Conservation (phyloP, 2,888 invertebrate genomes). For the Celastrina argiolus region DNA sequence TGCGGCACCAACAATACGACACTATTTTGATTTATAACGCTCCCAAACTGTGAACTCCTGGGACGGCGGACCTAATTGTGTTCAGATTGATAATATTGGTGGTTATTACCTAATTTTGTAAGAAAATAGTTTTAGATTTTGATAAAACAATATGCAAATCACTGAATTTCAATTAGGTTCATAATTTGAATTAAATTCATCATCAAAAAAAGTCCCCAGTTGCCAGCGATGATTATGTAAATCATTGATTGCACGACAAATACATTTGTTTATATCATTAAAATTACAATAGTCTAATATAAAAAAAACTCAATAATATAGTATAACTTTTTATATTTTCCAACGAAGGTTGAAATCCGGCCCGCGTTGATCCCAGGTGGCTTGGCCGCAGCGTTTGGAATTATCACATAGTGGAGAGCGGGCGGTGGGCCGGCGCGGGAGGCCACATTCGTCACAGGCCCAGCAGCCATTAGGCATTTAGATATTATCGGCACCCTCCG, state of each 20-base stretch:
- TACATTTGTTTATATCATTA: no score
- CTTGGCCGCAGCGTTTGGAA: conserved; percentile 79
- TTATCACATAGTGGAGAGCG: conserved; percentile 77
- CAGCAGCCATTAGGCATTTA: conserved; percentile 80
- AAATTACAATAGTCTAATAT: neutral
- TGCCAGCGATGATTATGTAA: neutral
- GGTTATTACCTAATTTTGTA: no score
- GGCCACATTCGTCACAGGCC: conserved; percentile 77
- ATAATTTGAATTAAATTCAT: no score
- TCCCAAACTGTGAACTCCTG: neutral
- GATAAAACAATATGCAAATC: neutral
- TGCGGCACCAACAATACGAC: conserved; percentile 31
- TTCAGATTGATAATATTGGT: neutral
- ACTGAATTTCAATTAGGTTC: neutral
- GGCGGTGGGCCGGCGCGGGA: conserved; percentile 37
- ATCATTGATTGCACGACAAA: neutral
- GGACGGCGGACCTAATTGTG: neutral
- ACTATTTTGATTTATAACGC: conserved; percentile 21
- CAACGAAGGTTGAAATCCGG: conserved; percentile 45
- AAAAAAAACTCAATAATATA: neutral
- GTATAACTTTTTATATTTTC: conserved; percentile 11
- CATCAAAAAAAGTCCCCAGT: no score
- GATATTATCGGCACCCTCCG: conserved; percentile 74
- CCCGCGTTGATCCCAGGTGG: conserved; percentile 75
- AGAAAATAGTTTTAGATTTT: neutral